A percentile compares a stretch with the other conserved stretches of the same genome.
Conservation (phyloP, 1,140 invertebrate genomes). For the Drosophila ambigua region DNA sequence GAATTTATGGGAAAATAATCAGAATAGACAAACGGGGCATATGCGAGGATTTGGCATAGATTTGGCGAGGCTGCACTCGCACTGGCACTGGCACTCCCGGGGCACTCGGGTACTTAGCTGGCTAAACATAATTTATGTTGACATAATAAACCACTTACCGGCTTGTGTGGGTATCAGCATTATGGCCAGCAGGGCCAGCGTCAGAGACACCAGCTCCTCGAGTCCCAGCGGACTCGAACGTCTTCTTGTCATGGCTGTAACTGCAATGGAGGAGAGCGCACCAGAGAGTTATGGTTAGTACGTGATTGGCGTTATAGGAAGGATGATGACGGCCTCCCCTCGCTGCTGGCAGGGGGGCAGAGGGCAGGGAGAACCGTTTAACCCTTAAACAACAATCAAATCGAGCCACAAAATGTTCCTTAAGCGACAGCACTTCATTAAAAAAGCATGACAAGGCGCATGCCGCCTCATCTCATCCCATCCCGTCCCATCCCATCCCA, state of each 20-base stretch:
- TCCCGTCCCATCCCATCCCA: not conserved
- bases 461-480: conserved; percentile 29
- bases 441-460: conserved; percentile 81
- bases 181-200: conserved; percentile 66
- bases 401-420: conserved; percentile 76
- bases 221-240: conserved; percentile 84
- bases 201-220: conserved; percentile 72
- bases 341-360: not conserved
- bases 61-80: not conserved
- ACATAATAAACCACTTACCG: conserved; percentile 83
- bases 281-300: conserved; percentile 29
- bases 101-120: conserved; percentile 27
- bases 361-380: conserved; percentile 45
- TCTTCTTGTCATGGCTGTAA: conserved; percentile 80
- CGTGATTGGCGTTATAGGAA: conserved; percentile 22
- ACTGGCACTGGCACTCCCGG: not conserved
- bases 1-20: conserved; percentile 49
- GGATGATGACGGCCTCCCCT: too few species aligned
- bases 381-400: conserved; percentile 78
- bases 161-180: conserved; percentile 76
- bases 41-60: conserved; percentile 31
- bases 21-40: conserved; percentile 39
- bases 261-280: conserved; percentile 54
- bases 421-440: conserved; percentile 81
- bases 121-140: conserved; percentile 77